These are phyloP conservation scores for Lissocephala sabroskyi DNA, from an alignment of 2,888 invertebrate genomes.

Conservation along the genomic window DNA sequence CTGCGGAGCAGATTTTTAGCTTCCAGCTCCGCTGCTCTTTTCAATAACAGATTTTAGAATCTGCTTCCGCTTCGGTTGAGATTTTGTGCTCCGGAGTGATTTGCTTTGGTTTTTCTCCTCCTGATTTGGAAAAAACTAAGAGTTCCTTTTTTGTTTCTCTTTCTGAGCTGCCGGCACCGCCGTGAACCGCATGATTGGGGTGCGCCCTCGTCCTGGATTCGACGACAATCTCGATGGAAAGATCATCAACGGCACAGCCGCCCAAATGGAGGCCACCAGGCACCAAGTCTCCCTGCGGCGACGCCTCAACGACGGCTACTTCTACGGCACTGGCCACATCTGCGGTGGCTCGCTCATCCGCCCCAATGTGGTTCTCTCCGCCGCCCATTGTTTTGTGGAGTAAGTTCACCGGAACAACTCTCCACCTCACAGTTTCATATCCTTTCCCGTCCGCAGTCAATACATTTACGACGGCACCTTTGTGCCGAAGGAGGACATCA, in stretches of 20 bases:
- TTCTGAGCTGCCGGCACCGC: no score
- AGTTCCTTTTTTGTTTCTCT: no score
- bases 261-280: conserved; percentile 43
- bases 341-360: conserved; percentile 65
- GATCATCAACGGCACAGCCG: conserved; percentile 58
- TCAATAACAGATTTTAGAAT: no score
- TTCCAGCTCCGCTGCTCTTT: no score
- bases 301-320: conserved; percentile 49
- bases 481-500: conserved; percentile 38
- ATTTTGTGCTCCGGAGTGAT: no score
- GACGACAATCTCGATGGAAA: conserved; percentile 36
- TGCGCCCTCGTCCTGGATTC: conserved; percentile 33
- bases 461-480: conserved; percentile 40
- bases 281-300: conserved; percentile 64
- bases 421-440: no score
- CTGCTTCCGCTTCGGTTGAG: no score
- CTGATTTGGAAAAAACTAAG: no score
- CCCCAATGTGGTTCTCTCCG: conserved; percentile 55
- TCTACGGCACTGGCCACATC: conserved; percentile 66
- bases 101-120: no score
- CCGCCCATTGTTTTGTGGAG: conserved; percentile 70
- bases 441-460: conserved; percentile 23
- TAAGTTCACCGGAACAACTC: conserved; percentile 36
- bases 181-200: no score
- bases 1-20: no score